phyloP scores from a whole-genome alignment of 92 coral and sea anemone species.

The Hydrozoanthus gracilis region DNA sequence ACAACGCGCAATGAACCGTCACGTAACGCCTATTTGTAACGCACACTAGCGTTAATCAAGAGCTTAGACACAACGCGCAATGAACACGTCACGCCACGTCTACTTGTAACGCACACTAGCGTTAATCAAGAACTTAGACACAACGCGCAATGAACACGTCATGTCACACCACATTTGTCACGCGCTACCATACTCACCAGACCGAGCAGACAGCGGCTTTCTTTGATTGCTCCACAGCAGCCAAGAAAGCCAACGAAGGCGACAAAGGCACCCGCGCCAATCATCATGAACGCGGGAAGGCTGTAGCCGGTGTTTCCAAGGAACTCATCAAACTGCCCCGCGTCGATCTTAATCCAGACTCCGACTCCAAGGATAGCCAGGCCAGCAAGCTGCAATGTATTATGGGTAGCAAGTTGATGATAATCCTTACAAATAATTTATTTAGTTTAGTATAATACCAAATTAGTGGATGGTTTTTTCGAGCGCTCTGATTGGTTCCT shows the following conservation, averaged over 20 bases:
- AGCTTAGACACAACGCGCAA: neutral
- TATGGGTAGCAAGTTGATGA: neutral
- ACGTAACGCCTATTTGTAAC: neutral
- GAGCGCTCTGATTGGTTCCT: no score
- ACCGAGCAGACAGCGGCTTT: conserved; percentile 85
- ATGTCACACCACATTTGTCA: neutral
- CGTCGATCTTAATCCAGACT: conserved; percentile 91
- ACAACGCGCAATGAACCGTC: neutral
- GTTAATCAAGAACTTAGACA: neutral
- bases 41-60: no score
- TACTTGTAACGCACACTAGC: no score
- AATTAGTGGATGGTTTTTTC: no score
- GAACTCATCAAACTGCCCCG: conserved; percentile 89
- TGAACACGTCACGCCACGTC: neutral
- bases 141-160: neutral
- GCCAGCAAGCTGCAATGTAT: conserved; percentile 73
- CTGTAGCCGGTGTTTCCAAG: conserved; percentile 83
- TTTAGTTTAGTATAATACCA: no score
- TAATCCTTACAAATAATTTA: neutral
- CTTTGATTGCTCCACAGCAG: conserved; percentile 91
- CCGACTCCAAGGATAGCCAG: conserved; percentile 85
- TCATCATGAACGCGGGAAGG: conserved; percentile 75
- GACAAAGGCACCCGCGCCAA: conserved; percentile 88
- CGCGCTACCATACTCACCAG: conserved; percentile 66
- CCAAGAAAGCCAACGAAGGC: conserved; percentile 90